Evolutionary conservation across 1,140 invertebrate genomes (phyloP), one percentile per base, ranked within the genome.

Genomic region (Metaphire vulgaris): DNA sequence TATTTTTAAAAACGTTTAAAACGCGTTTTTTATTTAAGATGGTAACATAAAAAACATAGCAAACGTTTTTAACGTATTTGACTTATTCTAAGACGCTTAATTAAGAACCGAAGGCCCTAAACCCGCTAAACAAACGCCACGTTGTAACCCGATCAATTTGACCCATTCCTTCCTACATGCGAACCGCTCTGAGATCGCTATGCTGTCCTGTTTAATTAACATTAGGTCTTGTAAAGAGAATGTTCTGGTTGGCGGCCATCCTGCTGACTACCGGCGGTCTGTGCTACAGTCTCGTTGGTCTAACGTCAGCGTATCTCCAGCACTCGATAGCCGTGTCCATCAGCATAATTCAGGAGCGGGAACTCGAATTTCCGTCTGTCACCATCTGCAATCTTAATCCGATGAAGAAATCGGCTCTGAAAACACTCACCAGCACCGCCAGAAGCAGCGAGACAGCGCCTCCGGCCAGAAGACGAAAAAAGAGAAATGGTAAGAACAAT

Each of bases 361-460:
- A 21, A 6, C 41, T 73, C 16, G 30, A 34, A 0, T 73, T 73
- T 56, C 72, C 72, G 28, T 32, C 72, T 26, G 72, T 73, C 32
- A 73, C 72, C 16, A 41, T 73, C 33, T 73, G 72, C 72, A 73
- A 73, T 28, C 32, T 34, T 26, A 73, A 73, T 30, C 72, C 72
- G 0, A 41, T 73, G 15, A 21, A 6, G 31, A 73, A 41, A 41
- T 73, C 72, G 26, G 32, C 32, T 34, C 34, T 73, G 14, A 30
- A 73, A 14, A n/a, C 33, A 26, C 1, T 73, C 6, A 56, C 6
- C 41, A 56, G 41, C 41, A 21, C 6, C 6, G 6, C 41, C 6
- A 21, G 21, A 21, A 56, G 21, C 6, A 56, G 6, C 41, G 21
- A 56, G 41, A 56, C 41, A 6, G 21, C 41, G 41, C 6, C 21